Evolutionary conservation across 2,797 vertebrate genomes (phyloP), one percentile per base, ranked within the genome.

Genomic region (Pyrocephalus nanus): DNA sequence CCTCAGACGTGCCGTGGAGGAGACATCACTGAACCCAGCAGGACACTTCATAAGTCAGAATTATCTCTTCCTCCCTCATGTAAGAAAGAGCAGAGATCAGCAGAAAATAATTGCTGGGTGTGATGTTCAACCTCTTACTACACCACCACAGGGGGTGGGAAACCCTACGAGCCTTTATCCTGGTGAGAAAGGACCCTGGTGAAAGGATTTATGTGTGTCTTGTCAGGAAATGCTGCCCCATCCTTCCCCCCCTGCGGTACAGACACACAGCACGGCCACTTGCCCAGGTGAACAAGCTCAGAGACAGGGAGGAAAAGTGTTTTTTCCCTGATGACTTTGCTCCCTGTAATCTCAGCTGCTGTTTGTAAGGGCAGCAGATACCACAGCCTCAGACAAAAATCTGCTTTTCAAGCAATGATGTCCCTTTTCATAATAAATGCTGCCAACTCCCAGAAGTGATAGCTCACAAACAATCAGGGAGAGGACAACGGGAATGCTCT

Each of bases 361-460:
- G 10, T 79, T 90, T 93, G 67, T 64, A 85, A 92, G 1, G 7
- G 83, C 78, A 91, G 90, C 73, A 69, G 89, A 66, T 60, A 60
- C 64, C 3, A 9, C 50, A 64, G 86, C 92, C 95, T 86, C 82
- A 72, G 91, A 96, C 81, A 85, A 74, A 90, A 93, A 70, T 75
- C 78, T 86, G 83, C 71, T 93, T 80, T 57, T 81, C 75, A 62
- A 54, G 91, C 72, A 87, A 71, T 25, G 40, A 77, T 96, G 90
- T 90, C 87, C 95, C 65, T 88, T 93, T 83, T 79, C 74, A 84
- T 86, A 95, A 95, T 66, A 95, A 97, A 87, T 74, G 86, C 84
- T 96, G 93, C 91, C 94, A 95, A 27, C 69, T 90, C 89, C 79
- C 70, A 95, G 94, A 89, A 94, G 91, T 73, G 73, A 94, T 95